These are phyloP conservation scores for Hylyphantes graminicola DNA, from an alignment of 1,140 invertebrate genomes.

Conservation along the genomic window DNA sequence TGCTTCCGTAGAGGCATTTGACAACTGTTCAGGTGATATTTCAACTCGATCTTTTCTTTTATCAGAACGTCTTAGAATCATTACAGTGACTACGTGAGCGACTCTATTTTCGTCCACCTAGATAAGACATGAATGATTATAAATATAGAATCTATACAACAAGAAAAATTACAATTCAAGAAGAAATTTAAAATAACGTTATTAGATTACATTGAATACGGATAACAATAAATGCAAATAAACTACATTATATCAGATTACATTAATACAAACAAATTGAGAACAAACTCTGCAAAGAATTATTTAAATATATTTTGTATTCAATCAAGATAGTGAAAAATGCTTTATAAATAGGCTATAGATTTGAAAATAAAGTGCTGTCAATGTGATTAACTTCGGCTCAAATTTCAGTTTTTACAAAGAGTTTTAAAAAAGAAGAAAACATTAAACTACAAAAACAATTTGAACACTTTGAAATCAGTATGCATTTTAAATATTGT, in stretches of 20 bases:
- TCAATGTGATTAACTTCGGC: too few relatives aligned
- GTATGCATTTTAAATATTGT: too few relatives aligned
- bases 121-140: background rate
- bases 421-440: too few relatives aligned
- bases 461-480: too few relatives aligned
- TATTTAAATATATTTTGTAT: background rate
- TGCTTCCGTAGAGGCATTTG: conserved; percentile 69
- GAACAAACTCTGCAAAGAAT: background rate
- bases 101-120: conserved; percentile 72
- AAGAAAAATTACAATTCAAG: too few relatives aligned
- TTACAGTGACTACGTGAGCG: conserved; percentile 79
- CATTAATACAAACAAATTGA: background rate
- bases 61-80: conserved; percentile 81
- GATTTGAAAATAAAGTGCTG: too few relatives aligned
- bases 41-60: conserved; percentile 88
- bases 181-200: too few relatives aligned
- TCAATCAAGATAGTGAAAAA: too few relatives aligned
- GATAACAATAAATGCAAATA: background rate
- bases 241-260: background rate
- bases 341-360: too few relatives aligned
- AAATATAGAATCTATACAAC: too few relatives aligned
- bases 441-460: too few relatives aligned
- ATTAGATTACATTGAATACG: background rate
- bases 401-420: too few relatives aligned
- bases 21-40: conserved; percentile 84